These are phyloP conservation scores for Liasis olivaceus DNA, from an alignment of 2,797 vertebrate species.

Conservation along the genomic window DNA sequence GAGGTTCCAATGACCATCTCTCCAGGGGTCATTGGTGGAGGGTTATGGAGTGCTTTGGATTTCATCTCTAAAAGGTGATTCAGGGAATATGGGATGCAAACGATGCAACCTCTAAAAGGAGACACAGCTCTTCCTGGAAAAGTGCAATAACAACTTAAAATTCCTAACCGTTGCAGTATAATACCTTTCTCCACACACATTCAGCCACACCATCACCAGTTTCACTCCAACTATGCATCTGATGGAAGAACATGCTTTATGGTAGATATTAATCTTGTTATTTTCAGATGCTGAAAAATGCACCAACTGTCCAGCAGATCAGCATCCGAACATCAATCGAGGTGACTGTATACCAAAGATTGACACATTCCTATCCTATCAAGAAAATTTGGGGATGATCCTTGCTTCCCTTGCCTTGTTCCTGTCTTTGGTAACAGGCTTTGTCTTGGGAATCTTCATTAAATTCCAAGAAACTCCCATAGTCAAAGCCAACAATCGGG, in stretches of 20 bases:
- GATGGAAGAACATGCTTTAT: neutral
- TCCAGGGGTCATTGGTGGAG: no score
- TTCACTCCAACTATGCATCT: neutral
- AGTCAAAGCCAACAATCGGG: neutral
- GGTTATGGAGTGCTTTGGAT: no score
- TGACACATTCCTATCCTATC: neutral
- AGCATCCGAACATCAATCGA: neutral
- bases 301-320: neutral
- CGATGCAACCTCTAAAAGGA: neutral
- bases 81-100: neutral
- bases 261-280: neutral
- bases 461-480: no score
- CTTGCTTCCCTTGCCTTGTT: neutral
- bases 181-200: neutral
- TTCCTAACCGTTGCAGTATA: neutral
- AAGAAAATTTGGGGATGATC: neutral
- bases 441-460: neutral
- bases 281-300: neutral
- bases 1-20: no score
- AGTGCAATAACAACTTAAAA: neutral
- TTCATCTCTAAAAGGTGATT: no score
- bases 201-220: neutral
- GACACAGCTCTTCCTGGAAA: neutral
- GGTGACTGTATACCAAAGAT: neutral
- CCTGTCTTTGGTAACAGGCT: neutral